A percentile compares a stretch with the other conserved stretches of the same genome.
These are phyloP conservation scores for Bombus cullumanus DNA, from an alignment of 1,140 invertebrate genomes.

Conservation along the genomic window DNA sequence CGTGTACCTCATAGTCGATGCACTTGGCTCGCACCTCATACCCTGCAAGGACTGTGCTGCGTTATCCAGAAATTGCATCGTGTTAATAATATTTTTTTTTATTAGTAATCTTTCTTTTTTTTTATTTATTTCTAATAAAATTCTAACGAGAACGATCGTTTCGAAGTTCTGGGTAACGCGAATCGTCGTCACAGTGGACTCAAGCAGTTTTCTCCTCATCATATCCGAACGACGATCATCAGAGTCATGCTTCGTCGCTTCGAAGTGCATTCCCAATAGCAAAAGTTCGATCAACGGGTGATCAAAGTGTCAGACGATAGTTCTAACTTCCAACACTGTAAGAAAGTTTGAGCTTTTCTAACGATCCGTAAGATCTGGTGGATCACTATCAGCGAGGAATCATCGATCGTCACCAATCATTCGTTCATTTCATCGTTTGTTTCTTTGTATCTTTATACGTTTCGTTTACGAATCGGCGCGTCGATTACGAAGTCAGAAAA, in stretches of 20 bases:
- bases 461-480: background rate
- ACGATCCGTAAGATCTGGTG: background rate
- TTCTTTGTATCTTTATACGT: background rate
- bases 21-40: constrained; percentile 70
- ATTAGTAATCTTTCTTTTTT: background rate
- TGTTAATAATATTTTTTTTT: background rate
- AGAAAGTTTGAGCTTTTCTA: background rate
- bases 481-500: background rate
- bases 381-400: background rate
- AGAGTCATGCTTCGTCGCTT: constrained; percentile 47
- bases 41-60: constrained; percentile 71
- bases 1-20: constrained; percentile 64
- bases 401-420: background rate
- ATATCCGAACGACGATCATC: constrained; percentile 44
- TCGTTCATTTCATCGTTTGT: background rate
- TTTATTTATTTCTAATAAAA: background rate
- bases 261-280: background rate
- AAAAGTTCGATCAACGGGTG: too few species aligned
- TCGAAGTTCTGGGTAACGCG: constrained; percentile 68
- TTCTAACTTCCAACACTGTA: background rate
- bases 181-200: constrained; percentile 74
- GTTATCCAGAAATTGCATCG: constrained; percentile 64
- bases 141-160: background rate
- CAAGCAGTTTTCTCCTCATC: constrained; percentile 71
- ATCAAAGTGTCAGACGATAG: background rate